Evolutionary conservation across 2,888 invertebrate genomes (phyloP).

Genomic region (Julus scandinavius): DNA sequence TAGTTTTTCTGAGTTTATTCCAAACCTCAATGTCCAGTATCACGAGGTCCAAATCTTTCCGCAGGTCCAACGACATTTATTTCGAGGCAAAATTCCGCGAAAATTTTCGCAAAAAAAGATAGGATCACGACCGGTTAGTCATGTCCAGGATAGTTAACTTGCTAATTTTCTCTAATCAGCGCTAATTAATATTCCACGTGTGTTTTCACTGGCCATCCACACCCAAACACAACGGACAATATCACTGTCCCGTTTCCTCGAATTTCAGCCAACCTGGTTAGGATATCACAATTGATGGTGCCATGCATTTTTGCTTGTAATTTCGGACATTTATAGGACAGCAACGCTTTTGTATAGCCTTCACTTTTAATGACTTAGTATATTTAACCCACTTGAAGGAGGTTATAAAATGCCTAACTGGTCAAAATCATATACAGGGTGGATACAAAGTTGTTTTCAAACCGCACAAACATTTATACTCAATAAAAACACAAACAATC

Average conservation of each 20-base stretch:
- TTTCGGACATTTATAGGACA: slow-evolving; percentile 33
- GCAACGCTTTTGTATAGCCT: not conserved
- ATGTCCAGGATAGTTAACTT: not conserved
- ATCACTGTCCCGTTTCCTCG: not conserved
- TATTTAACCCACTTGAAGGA: slow-evolving; percentile 10
- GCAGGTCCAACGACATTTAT: not conserved
- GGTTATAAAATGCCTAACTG: not conserved
- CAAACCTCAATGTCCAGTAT: not conserved
- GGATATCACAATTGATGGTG: not conserved
- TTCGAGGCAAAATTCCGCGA: slow-evolving; percentile 10
- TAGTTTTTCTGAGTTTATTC: not conserved
- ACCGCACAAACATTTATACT: too few species aligned
- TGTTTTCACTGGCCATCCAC: not conserved
- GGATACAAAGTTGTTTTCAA: not conserved
- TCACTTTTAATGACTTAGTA: slow-evolving; percentile 14
- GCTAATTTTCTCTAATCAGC: not conserved
- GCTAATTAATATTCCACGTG: slow-evolving; percentile 13
- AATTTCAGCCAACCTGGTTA: not conserved
- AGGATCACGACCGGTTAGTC: not conserved
- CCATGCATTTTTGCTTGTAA: not conserved
- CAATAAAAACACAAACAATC: too few species aligned
- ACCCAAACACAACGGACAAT: not conserved
- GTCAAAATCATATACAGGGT: not conserved
- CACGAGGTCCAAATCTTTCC: not conserved
- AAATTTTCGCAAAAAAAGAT: not conserved